Base-by-base conservation (phyloP, 2,888 invertebrate species). In the Nyleta sp. region DNA sequence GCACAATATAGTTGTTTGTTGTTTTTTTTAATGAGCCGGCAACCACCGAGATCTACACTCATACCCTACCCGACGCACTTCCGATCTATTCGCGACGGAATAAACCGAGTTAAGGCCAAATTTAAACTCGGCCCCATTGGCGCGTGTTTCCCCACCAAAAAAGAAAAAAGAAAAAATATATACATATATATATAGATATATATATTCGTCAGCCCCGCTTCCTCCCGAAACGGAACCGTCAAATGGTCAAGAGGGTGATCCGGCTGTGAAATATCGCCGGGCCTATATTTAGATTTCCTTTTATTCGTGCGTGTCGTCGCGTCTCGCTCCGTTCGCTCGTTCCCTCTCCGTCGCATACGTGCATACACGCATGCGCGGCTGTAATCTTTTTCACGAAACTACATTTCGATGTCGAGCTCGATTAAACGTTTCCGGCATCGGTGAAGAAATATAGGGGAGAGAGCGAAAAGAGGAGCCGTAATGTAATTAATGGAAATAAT, bases 241-340 rank as follows among this genome's bases (percentile, higher is more conserved):
- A 77, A 64, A 64, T 65, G 77, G 77, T 77, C 77, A 72, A 77
- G 77, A 77, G 72, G 77, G 72, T 77, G 77, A 67, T 55, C 67
- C 60, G 72, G 53, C 67, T 77, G 75, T 76, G 48, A 77, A 72
- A 77, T 67, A 77, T 72, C 64, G 55, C 64, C 28, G 48, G 55
- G 46, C 53, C 67, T 77, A 77, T 60, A 77, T 77, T 71, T 77
- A 77, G 72, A 72, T 72, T 72, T 65, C 72, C 60, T 72, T 71
- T 77, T 67, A 67, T 70, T 65, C 38, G 50, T 71, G 15, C 70
- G 38, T 50, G 62, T 40, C 42, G 1, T 18, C 13, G 13, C 31
- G 13, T 59, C 8, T 33, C 18, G 4, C 40, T n/a, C 13, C n/a
- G 4, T 31, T 31, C 52, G 24, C 46, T 15, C 35, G 11, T 22